Base-by-base conservation (phyloP, 2,797 vertebrate genomes). In the Onychomys torridus region DNA sequence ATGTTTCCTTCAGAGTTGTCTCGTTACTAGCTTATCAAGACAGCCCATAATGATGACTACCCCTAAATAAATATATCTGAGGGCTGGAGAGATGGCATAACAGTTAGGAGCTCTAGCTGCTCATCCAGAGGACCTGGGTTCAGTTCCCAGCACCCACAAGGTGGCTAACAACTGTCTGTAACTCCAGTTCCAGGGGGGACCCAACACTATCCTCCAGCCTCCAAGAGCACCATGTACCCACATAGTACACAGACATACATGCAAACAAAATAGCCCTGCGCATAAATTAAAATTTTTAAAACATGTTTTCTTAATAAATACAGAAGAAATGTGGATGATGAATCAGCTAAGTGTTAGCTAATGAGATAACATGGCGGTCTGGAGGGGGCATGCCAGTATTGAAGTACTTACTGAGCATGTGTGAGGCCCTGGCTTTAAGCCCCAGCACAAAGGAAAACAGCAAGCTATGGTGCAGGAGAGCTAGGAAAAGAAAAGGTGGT, bases 341-440 rank as follows among this genome's bases (percentile, higher is more conserved):
- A 96, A 32, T 59, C 43, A 96, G 88, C 79, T 91, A 97, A 82
- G 83, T 57, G 6, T 57, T 82, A 3, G 12, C 59, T 8, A 65
- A 19, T 59, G 95, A 49, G 77, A 11, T 73, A 21, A 0, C 0
- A 1, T 40, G 6, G 43, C 69, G 11, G 11, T n/a, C n/a, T 40
- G 10, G 2, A 29, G 46, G 40, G 29, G 34, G 40, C 52, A 34
- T 1, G 16, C 23, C 27, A 7, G 4, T 65, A 16, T 11, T 78
- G 5, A 37, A 32, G 25, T 37, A 43, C 61, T 63, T 78, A 16
- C 75, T 46, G 49, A 63, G 32, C 43, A n/a, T 63, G 13, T 49
- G 8, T 77, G 21, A 34, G 43, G 5, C 88, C 59, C 57, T 40
- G 34, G 75, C 14, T 37, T 90, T 59, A 52, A 78, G 32, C 43